phyloP scores from a whole-genome alignment of 2,888 invertebrate genomes.

The Limnephilus auricula region DNA sequence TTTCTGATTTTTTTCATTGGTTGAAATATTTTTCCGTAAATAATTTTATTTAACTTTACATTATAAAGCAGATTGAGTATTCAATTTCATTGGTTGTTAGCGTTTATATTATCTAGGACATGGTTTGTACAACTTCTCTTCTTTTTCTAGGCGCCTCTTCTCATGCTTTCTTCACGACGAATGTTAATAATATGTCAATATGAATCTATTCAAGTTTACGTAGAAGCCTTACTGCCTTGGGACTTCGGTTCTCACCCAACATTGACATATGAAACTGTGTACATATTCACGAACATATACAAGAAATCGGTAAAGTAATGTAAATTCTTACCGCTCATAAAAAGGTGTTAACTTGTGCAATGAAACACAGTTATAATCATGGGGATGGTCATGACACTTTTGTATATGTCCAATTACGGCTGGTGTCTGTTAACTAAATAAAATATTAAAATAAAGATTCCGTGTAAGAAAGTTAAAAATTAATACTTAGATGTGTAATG shows the following conservation, averaged over 20 bases:
- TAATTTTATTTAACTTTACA: too few species aligned
- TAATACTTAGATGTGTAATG: neutral
- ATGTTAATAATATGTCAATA: slow-evolving; percentile 27
- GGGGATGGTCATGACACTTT: neutral
- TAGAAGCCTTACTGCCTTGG: slow-evolving; percentile 21
- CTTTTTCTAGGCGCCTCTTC: neutral
- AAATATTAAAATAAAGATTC: neutral
- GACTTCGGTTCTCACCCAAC: neutral
- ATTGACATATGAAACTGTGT: slow-evolving; percentile 10
- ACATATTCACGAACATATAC: too few species aligned
- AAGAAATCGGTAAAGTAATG: too few species aligned
- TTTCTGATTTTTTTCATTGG: too few species aligned
- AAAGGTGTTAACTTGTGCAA: neutral
- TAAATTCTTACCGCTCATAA: too few species aligned
- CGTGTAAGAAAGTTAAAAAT: neutral
- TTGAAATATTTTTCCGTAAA: too few species aligned
- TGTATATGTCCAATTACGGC: neutral
- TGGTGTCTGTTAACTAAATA: neutral
- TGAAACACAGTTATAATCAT: neutral
- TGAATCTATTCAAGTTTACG: neutral
- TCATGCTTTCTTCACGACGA: neutral
- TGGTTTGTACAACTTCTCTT: neutral
- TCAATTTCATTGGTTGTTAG: too few species aligned
- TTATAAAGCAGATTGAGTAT: too few species aligned
- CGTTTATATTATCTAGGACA: neutral